Conservation (phyloP, 2,113 vertebrate species). For the Centropus unirufus region DNA sequence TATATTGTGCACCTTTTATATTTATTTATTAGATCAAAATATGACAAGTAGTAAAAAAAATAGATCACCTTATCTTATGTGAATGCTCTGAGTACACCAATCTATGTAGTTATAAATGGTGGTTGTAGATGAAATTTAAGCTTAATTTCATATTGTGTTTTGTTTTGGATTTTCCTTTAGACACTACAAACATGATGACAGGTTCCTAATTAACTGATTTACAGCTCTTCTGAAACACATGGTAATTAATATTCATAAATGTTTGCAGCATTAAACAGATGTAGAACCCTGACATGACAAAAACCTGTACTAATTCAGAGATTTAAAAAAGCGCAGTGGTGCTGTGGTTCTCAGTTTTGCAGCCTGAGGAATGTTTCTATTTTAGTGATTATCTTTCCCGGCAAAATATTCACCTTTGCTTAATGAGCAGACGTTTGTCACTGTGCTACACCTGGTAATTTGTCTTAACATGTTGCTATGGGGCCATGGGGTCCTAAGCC, state of each 20-base stretch:
- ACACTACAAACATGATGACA: constrained; percentile 71
- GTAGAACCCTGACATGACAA: constrained; percentile 48
- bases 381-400: not conserved
- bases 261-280: constrained; percentile 57
- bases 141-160: constrained; percentile 63
- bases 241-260: constrained; percentile 76
- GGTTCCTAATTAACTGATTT: constrained; percentile 75
- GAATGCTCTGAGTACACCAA: not conserved
- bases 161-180: constrained; percentile 66
- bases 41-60: not conserved
- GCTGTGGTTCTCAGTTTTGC: not conserved
- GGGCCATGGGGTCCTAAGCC: not conserved
- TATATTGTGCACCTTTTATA: not conserved
- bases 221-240: constrained; percentile 68
- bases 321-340: not conserved
- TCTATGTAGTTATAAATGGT: constrained; percentile 5
- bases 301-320: constrained; percentile 27
- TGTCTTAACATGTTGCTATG: not conserved
- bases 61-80: not conserved
- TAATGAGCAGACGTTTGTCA: not conserved
- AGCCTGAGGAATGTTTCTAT: not conserved
- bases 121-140: constrained; percentile 29
- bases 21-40: constrained; percentile 43
- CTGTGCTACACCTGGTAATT: not conserved
- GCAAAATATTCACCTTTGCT: not conserved